Evolutionary conservation across 2,888 invertebrate genomes (phyloP).

Genomic region (Polydrusus pterygomalis): DNA sequence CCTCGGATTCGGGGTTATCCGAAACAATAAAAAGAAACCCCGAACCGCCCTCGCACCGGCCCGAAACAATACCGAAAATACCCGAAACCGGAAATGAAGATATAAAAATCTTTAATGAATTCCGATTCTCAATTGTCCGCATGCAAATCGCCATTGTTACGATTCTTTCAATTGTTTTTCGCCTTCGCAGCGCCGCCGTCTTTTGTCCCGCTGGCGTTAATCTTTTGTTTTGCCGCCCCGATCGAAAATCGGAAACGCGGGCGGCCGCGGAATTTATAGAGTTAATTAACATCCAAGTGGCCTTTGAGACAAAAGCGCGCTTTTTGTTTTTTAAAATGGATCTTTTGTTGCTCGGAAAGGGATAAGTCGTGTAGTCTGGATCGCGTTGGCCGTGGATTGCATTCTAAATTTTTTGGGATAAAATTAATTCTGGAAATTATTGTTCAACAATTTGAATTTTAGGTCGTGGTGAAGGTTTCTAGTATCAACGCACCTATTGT

Average conservation of each 20-base stretch:
- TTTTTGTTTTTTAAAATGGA: constrained; percentile 48
- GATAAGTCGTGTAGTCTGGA: constrained; percentile 48
- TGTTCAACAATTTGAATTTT: neutral
- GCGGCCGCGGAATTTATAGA: constrained; percentile 56
- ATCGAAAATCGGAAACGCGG: constrained; percentile 57
- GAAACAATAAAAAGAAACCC: constrained; percentile 26
- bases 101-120: constrained; percentile 64
- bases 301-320: constrained; percentile 52
- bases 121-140: constrained; percentile 56
- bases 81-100: constrained; percentile 63
- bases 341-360: constrained; percentile 46
- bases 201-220: constrained; percentile 55
- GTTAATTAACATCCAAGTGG: constrained; percentile 57
- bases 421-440: neutral
- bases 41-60: constrained; percentile 29
- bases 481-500: too few relatives aligned
- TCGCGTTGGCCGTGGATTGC: constrained; percentile 37
- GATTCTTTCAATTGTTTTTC: constrained; percentile 57
- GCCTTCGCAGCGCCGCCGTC: constrained; percentile 53
- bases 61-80: constrained; percentile 54
- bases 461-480: too few relatives aligned
- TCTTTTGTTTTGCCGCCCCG: constrained; percentile 55
- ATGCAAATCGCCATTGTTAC: constrained; percentile 57
- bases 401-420: constrained; percentile 20
- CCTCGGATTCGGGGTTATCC: constrained; percentile 11